Percentiles rank a stretch among this genome's conserved stretches.
Evolutionary conservation across 2,888 invertebrate genomes (phyloP).

Genomic region (Leptopterna dolabrata): DNA sequence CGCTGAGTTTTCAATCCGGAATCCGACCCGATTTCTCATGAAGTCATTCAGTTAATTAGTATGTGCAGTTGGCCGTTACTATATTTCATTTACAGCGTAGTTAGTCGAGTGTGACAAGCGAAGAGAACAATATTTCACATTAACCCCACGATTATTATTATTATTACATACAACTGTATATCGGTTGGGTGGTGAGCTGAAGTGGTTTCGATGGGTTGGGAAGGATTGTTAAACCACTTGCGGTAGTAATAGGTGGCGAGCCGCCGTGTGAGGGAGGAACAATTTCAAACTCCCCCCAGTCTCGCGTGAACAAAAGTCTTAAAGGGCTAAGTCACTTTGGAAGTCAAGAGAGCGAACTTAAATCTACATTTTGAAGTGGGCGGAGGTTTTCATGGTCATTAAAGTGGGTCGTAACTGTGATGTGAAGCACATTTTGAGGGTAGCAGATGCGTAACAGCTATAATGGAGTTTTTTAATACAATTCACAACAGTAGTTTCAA

Average conservation of each 20-base stretch:
- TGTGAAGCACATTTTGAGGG: background rate
- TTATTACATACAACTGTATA: background rate
- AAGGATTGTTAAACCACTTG: background rate
- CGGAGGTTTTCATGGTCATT: background rate
- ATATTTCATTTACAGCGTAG: background rate
- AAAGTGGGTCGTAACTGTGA: background rate
- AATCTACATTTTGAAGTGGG: background rate
- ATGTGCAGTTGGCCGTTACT: constrained; percentile 7
- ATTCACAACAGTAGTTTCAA: background rate
- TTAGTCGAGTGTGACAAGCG: background rate
- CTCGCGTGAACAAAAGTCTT: background rate
- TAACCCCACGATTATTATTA: background rate
- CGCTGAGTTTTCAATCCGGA: background rate
- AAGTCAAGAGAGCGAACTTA: background rate
- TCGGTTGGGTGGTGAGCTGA: background rate
- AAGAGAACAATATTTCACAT: background rate
- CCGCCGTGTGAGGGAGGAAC: background rate
- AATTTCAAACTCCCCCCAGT: background rate
- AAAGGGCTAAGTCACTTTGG: background rate
- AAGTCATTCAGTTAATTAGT: background rate
- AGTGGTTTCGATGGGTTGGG: background rate
- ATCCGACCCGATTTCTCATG: background rate
- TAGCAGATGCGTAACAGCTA: background rate
- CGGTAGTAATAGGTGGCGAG: background rate
- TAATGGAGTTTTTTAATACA: background rate